Evolutionary conservation across 2,113 vertebrate species (phyloP).

Genomic region (Grammomys dolichurus): DNA sequence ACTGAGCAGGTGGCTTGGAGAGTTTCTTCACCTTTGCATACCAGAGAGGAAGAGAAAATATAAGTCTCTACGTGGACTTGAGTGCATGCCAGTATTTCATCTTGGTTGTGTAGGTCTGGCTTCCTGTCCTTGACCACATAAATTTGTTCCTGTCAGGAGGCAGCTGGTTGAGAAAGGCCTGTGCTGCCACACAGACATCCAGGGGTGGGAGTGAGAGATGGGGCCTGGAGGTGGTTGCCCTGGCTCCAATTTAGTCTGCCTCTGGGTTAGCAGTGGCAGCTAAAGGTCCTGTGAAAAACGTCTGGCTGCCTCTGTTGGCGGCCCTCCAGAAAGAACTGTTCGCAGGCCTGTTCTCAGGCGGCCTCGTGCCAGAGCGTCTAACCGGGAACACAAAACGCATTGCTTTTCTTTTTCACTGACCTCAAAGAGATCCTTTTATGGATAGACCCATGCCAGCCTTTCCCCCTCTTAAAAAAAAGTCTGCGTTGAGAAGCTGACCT

Average conservation of each 20-base stretch:
- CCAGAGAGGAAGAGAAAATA: neutral
- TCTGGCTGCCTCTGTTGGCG: constrained; percentile 84
- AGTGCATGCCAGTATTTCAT: constrained; percentile 74
- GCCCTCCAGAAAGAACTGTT: constrained; percentile 84
- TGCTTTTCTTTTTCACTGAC: constrained; percentile 66
- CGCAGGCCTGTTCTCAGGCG: constrained; percentile 90
- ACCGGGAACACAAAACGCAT: constrained; percentile 85
- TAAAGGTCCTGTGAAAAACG: constrained; percentile 89
- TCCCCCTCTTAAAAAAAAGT: constrained; percentile 74
- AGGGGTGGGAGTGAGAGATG: constrained; percentile 24
- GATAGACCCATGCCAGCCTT: constrained; percentile 84
- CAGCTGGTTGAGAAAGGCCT: constrained; percentile 79
- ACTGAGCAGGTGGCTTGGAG: neutral
- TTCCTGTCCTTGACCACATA: constrained; percentile 85
- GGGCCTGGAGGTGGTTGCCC: constrained; percentile 58
- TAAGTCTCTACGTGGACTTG: neutral
- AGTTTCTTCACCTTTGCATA: neutral
- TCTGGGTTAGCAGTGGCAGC: constrained; percentile 83
- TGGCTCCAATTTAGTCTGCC: constrained; percentile 65
- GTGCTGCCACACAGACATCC: constrained; percentile 32
- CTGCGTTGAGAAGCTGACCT: constrained; percentile 84
- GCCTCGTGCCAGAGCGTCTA: constrained; percentile 82
- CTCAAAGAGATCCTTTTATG: constrained; percentile 91
- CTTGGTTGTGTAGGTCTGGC: constrained; percentile 66
- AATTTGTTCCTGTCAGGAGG: constrained; percentile 77